phyloP scores from a whole-genome alignment of 1,140 invertebrate species.

The Trichogramma pretiosum region DNA sequence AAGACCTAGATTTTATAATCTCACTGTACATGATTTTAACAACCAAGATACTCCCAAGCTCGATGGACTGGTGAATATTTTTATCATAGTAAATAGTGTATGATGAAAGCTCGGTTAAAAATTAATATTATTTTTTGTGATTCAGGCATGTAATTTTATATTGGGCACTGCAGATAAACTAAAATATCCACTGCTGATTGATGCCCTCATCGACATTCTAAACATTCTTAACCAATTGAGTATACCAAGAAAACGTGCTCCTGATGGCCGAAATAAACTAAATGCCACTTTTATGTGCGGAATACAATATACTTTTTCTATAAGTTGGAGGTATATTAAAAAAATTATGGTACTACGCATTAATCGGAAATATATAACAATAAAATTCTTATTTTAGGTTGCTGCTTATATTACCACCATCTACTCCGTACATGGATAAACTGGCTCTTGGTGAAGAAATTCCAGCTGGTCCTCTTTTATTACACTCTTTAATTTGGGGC shows the following conservation, averaged over 20 bases:
- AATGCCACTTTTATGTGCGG: constrained; percentile 65
- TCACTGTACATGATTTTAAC: constrained; percentile 67
- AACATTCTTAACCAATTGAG: constrained; percentile 57
- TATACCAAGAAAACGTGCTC: constrained; percentile 41
- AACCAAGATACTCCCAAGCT: constrained; percentile 77
- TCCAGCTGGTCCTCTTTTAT: constrained; percentile 48
- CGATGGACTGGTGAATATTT: constrained; percentile 65
- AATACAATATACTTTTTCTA: constrained; percentile 84
- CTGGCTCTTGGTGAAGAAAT: constrained; percentile 56
- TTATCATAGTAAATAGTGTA: constrained; percentile 6
- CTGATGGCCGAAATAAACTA: constrained; percentile 48
- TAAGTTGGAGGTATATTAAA: constrained; percentile 63
- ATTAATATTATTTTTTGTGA: constrained; percentile 4
- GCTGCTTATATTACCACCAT: constrained; percentile 74
- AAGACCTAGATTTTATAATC: constrained; percentile 78
- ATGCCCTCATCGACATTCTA: constrained; percentile 74
- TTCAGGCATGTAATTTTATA: constrained; percentile 81
- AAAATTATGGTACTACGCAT: constrained; percentile 5
- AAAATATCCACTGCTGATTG: constrained; percentile 78
- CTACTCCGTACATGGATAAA: constrained; percentile 74
- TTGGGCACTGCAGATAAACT: constrained; percentile 82
- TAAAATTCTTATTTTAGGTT: constrained; percentile 43
- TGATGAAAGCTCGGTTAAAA: neutral
- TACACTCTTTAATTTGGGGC: constrained; percentile 68
- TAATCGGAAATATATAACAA: neutral